These are phyloP conservation scores for Oryzias woworae DNA, from an alignment of 2,113 vertebrate genomes.

Conservation along the genomic window DNA sequence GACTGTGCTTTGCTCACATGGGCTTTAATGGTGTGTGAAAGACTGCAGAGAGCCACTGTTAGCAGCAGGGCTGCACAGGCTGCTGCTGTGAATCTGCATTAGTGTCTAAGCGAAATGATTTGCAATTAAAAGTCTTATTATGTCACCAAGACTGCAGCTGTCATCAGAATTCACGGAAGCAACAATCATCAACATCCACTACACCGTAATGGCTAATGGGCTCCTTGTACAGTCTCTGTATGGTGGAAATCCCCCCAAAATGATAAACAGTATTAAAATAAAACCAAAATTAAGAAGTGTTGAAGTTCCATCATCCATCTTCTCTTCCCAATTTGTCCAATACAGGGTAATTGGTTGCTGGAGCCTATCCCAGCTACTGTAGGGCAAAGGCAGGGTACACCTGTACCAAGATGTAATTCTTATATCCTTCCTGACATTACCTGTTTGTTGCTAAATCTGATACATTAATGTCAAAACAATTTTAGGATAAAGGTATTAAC, in stretches of 20 bases:
- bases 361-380: too few species aligned
- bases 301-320: slow-evolving; percentile 18
- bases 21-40: slow-evolving; percentile 37
- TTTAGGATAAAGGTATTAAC: too few species aligned
- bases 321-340: too few species aligned
- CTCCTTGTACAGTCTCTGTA: slow-evolving; percentile 72
- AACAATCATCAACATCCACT: slow-evolving; percentile 78
- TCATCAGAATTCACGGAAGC: slow-evolving; percentile 73
- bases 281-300: slow-evolving; percentile 75
- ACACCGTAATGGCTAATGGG: slow-evolving; percentile 80
- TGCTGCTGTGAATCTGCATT: slow-evolving; percentile 70
- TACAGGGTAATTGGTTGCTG: too few species aligned
- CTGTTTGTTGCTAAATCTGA: too few species aligned
- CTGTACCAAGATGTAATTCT: too few species aligned
- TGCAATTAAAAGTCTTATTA: slow-evolving; percentile 78
- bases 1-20: slow-evolving; percentile 28
- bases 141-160: slow-evolving; percentile 75
- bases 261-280: slow-evolving; percentile 82
- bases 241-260: slow-evolving; percentile 71
- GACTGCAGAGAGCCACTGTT: slow-evolving; percentile 39
- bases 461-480: too few species aligned
- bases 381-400: too few species aligned
- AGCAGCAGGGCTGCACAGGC: slow-evolving; percentile 44
- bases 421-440: too few species aligned
- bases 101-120: slow-evolving; percentile 74